Base-by-base conservation (phyloP, 2,888 invertebrate genomes). In the Tenthredo scrophulariae region DNA sequence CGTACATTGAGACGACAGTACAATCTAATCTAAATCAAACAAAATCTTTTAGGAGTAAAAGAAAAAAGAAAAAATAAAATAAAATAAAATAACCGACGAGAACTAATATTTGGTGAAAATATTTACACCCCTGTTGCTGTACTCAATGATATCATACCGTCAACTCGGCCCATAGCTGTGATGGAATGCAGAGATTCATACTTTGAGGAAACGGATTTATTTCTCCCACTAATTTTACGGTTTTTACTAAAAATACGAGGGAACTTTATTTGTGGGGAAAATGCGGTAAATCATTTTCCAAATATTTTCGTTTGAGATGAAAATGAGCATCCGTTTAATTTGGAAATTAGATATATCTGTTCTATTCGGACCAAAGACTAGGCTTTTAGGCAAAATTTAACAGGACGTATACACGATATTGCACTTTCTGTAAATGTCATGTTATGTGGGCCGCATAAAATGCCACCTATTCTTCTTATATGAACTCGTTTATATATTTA, bases 11-110 rank as follows among this genome's bases (percentile, higher is more conserved):
- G 22, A 58, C 10, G 26, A 80, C 62, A 58, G 40, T 62, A 29
- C 15, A 80, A 80, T 80, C 58, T 62, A 62, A 80, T 58, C 80
- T 62, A 80, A 80, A 40, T 7, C 40, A 80, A 80, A 80, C 80
- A 58, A 58, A n/a, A 58, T 62, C 37, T 10, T 37, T 10, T 9
- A 40, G 50, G 33, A 29, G 50, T 46, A 37, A 7, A 37, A 37
- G 2, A 7, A 37, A 37, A 37, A 37, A 37, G 0, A 37, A 37
- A 37, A 33, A 33, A 2, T 3, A 33, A 33, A 33, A 33, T 3
- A 33, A 33, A 33, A 2, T 29, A 3, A 58, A 79, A 58, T 33
- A 40, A 77, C 29, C 46, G 50, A 26, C 29, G 46, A 54, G 18
- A n/a, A 29, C 13, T 15, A 77, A 80, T 80, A 62, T 80, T 80